phyloP scores from a whole-genome alignment of 2,113 vertebrate species.

The Rhombomys opimus region DNA sequence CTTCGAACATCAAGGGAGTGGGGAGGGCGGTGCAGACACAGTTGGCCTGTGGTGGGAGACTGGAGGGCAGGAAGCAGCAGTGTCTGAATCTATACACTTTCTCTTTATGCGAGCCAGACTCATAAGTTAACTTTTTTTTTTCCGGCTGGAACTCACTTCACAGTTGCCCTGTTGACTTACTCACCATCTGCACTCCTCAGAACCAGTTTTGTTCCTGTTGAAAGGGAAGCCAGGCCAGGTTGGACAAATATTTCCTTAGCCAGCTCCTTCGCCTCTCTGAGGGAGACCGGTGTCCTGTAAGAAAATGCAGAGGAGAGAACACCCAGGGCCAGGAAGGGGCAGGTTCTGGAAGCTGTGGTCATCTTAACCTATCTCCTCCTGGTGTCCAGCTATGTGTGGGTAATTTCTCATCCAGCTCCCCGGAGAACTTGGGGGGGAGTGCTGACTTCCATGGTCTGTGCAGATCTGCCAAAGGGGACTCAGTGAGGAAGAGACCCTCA shows the following conservation, averaged over 20 bases:
- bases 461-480: background rate
- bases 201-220: constrained; percentile 54
- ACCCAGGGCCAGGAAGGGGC: background rate
- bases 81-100: constrained; percentile 70
- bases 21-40: background rate
- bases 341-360: background rate
- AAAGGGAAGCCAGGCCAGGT: constrained; percentile 70
- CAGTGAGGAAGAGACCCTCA: background rate
- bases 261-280: constrained; percentile 32
- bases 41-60: background rate
- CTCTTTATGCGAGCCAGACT: constrained; percentile 64
- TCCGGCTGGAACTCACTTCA: constrained; percentile 59
- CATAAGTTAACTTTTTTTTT: constrained; percentile 43
- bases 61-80: constrained; percentile 32
- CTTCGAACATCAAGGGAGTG: background rate
- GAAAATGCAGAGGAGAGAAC: background rate
- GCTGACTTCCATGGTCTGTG: background rate
- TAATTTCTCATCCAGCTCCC: background rate
- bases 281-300: constrained; percentile 31
- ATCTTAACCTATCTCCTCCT: background rate
- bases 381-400: background rate
- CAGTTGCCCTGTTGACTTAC: constrained; percentile 74
- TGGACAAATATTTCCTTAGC: constrained; percentile 73
- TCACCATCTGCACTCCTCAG: constrained; percentile 46
- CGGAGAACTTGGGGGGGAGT: background rate